phyloP scores from a whole-genome alignment of 2,797 vertebrate genomes.

The Hoplostethus mediterraneus region DNA sequence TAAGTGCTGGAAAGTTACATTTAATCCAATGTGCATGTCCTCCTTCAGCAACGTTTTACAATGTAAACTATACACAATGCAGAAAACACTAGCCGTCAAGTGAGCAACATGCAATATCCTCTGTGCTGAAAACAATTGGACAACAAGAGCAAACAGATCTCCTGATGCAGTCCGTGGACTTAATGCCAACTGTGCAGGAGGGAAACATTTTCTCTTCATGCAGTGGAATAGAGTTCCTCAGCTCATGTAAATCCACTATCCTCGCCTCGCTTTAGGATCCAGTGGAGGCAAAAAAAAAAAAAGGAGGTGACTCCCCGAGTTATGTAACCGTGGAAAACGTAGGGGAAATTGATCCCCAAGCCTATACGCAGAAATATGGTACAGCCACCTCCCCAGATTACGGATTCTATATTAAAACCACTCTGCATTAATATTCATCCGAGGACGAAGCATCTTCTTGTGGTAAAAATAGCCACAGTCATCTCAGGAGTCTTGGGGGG shows the following conservation, averaged over 20 bases:
- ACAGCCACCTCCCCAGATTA: neutral
- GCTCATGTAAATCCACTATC: slow-evolving; percentile 7
- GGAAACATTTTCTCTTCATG: slow-evolving; percentile 30
- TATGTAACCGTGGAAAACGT: slow-evolving; percentile 23
- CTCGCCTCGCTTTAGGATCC: slow-evolving; percentile 22
- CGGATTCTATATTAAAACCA: slow-evolving; percentile 18
- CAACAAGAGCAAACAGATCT: slow-evolving; percentile 13
- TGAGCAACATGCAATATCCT: slow-evolving; percentile 1
- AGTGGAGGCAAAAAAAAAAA: slow-evolving; percentile 10
- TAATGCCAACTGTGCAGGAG: slow-evolving; percentile 44
- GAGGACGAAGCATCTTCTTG: slow-evolving; percentile 36
- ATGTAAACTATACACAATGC: neutral
- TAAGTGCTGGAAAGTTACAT: too few species aligned
- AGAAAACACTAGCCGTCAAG: neutral
- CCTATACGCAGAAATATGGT: neutral
- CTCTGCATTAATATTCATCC: slow-evolving; percentile 28
- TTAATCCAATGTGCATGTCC: neutral
- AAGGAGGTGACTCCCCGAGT: slow-evolving; percentile 16
- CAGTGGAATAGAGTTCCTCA: slow-evolving; percentile 13
- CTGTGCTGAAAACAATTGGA: slow-evolving; percentile 49
- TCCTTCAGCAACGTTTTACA: slow-evolving; percentile 9
- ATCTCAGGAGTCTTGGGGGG: slow-evolving; percentile 22
- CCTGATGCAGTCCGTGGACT: slow-evolving; percentile 53
- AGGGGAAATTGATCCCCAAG: slow-evolving; percentile 8
- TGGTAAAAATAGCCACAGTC: slow-evolving; percentile 53